Base-by-base conservation (phyloP, 1,140 invertebrate species). In the Doryteuthis pealeii region DNA sequence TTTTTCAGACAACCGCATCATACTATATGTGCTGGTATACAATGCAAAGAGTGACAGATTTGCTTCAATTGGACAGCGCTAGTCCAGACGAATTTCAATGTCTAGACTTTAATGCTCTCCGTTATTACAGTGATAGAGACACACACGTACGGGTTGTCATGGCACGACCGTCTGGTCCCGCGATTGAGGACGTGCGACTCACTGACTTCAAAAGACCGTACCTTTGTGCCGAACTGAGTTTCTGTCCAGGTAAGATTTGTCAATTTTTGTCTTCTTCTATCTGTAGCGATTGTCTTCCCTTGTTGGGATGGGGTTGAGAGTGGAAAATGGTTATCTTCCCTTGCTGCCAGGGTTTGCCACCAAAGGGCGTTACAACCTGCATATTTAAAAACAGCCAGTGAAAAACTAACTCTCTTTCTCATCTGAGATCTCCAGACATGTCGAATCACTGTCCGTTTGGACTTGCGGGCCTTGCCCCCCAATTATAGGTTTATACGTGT, bases 11-110 rank as follows among this genome's bases (percentile, higher is more conserved):
- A 1, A 71, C 72, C 26, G 76, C 72, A 12, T 28, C 49, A 6
- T 77, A 77, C 68, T 77, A 66, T 69, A 65, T 77, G 72, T 77
- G 76, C 58, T 77, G 72, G 72, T 77, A 31, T 43, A 74, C 76
- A 5, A 71, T 77, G 72, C 0, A 71, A 58, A 31, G 72, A 33
- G 12, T 3, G 15, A 33, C 43, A 22, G 4, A 28, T 45, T 32
- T 77, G 15, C 40, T 26, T 43, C 67, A 77, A 26, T 77, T 62
- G 67, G 73, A 74, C 72, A 70, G 69, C 3, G 54, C 18, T 15
- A 62, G 26, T 28, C 54, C 10, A 6, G 6, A 62, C 10, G 26
- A 28, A n/a, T 62, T 62, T 18, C 18, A 62, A 28, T 62, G 54
- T 62, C 18, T 62, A 22, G 22, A 62, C 18, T 62, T 62, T 28